Evolutionary conservation across 2,797 vertebrate genomes (phyloP).

Genomic region (Scarus forsteni): DNA sequence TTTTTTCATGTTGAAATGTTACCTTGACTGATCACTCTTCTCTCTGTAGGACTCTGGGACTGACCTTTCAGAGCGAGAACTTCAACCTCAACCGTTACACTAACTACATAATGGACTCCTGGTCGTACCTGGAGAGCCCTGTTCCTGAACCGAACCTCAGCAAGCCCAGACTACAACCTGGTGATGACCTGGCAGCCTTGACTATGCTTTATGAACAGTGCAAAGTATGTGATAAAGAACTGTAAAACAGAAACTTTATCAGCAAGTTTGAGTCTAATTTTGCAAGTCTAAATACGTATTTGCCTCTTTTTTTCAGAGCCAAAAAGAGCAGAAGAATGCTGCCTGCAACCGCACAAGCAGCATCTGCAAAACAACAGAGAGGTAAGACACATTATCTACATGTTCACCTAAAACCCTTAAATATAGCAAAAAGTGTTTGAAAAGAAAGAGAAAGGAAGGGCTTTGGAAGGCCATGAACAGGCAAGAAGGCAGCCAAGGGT

Average conservation of each 20-base stretch:
- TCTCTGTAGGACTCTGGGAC: slow-evolving; percentile 88
- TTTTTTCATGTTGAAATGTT: neutral
- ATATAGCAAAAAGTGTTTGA: slow-evolving; percentile 4
- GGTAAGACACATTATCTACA: slow-evolving; percentile 78
- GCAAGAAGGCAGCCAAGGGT: slow-evolving; percentile 72
- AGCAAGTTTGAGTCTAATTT: neutral
- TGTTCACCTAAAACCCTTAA: neutral
- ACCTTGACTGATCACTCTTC: neutral
- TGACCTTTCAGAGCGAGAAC: slow-evolving; percentile 93
- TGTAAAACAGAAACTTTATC: neutral
- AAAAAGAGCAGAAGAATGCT: slow-evolving; percentile 90
- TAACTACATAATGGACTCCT: slow-evolving; percentile 91
- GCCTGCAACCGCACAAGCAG: slow-evolving; percentile 77
- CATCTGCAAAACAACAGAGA: slow-evolving; percentile 88
- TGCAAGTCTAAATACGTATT: neutral
- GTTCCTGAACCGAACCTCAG: slow-evolving; percentile 84
- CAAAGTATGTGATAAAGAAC: slow-evolving; percentile 83
- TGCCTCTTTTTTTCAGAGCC: slow-evolving; percentile 76
- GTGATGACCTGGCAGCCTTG: slow-evolving; percentile 89
- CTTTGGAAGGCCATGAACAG: slow-evolving; percentile 62
- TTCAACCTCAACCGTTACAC: slow-evolving; percentile 91
- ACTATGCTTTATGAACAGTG: slow-evolving; percentile 94
- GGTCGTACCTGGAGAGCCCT: slow-evolving; percentile 89
- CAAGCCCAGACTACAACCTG: slow-evolving; percentile 90
- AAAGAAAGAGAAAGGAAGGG: slow-evolving; percentile 58